A percentile compares a stretch with the other conserved stretches of the same genome.
These are phyloP conservation scores for Hanleya hanleyi DNA, from an alignment of 2,888 invertebrate species.

Conservation along the genomic window DNA sequence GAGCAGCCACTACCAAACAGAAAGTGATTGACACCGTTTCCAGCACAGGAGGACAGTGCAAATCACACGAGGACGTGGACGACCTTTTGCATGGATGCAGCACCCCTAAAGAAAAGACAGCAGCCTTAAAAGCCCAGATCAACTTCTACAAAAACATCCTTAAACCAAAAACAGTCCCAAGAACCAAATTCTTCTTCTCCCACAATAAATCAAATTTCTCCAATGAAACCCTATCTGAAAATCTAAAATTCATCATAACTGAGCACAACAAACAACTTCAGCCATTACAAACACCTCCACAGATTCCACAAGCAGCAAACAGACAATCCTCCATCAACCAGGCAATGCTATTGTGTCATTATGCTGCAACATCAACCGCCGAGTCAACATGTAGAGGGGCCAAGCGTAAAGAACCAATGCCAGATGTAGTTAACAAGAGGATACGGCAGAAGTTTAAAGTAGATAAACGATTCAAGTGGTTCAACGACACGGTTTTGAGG, in stretches of 20 bases:
- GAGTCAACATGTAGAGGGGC: background rate
- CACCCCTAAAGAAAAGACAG: background rate
- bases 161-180: background rate
- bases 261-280: background rate
- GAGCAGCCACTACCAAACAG: background rate
- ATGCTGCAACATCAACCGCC: background rate
- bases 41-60: background rate
- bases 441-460: background rate
- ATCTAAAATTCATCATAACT: background rate
- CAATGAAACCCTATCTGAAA: background rate
- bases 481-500: background rate
- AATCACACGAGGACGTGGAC: background rate
- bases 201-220: background rate
- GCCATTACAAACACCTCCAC: background rate
- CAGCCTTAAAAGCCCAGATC: background rate
- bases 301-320: background rate
- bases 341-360: background rate
- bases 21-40: background rate
- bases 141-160: background rate
- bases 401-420: background rate
- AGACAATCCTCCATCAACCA: background rate
- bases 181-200: background rate
- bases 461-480: background rate
- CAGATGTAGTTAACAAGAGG: background rate
- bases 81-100: background rate